phyloP scores from a whole-genome alignment of 2,113 vertebrate genomes.

The Leptosomus discolor region DNA sequence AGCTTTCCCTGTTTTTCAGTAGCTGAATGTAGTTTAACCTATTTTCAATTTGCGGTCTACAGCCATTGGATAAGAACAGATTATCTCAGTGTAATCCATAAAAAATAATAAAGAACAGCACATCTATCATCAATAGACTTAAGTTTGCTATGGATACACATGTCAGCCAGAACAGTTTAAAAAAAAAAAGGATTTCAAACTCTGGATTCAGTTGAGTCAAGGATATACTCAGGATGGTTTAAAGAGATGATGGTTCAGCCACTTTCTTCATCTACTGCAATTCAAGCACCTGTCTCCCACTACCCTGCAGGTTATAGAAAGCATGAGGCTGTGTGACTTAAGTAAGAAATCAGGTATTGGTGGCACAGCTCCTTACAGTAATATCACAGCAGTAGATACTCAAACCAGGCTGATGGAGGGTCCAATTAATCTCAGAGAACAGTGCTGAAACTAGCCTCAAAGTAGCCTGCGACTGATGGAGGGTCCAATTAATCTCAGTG shows the following conservation, averaged over 20 bases:
- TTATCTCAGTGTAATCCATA: background rate
- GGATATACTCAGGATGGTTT: background rate
- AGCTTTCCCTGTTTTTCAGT: background rate
- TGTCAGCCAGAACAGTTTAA: background rate
- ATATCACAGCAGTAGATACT: background rate
- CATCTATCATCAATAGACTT: background rate
- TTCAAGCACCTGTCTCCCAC: background rate
- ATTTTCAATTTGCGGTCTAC: background rate
- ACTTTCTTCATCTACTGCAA: background rate
- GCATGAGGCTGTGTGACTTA: background rate
- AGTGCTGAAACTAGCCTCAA: background rate
- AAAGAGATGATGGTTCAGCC: background rate
- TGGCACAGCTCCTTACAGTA: background rate
- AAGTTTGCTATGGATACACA: background rate
- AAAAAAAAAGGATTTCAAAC: background rate
- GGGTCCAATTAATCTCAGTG: background rate
- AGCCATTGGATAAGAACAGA: background rate
- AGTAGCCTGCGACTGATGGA: too few relatives aligned
- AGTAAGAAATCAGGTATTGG: background rate
- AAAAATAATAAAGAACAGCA: background rate
- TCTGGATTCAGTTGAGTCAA: background rate
- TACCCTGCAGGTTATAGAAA: background rate
- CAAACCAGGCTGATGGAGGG: background rate
- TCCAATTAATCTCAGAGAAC: background rate
- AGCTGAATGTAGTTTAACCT: background rate